Conservation (phyloP, 2,113 vertebrate species). For the Heterotis niloticus region DNA sequence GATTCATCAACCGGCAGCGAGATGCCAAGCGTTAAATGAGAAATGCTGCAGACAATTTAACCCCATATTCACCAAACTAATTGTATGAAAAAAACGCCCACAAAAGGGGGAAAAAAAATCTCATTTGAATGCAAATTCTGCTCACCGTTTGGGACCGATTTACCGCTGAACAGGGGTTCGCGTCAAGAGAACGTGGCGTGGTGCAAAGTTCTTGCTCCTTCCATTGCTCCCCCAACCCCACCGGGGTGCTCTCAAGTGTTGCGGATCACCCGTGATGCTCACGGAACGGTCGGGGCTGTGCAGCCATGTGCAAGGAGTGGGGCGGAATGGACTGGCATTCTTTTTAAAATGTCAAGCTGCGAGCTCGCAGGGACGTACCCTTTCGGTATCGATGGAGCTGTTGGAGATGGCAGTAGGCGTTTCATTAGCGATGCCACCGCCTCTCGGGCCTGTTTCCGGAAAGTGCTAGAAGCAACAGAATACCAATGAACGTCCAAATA, state of each 20-base stretch:
- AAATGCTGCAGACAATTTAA: constrained; percentile 10
- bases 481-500: no score
- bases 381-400: no score
- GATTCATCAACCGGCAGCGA: constrained; percentile 23
- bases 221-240: no score
- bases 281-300: no score
- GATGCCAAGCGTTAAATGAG: constrained; percentile 28
- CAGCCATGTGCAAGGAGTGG: no score
- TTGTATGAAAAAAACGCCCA: neutral
- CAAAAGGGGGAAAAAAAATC: neutral
- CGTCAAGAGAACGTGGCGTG: neutral
- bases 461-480: no score
- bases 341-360: neutral
- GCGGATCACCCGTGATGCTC: no score
- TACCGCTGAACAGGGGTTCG: neutral
- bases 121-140: constrained; percentile 19
- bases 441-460: no score
- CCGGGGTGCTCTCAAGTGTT: no score
- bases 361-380: no score
- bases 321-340: neutral
- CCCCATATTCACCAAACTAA: constrained; percentile 16
- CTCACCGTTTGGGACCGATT: neutral
- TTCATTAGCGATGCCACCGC: no score
- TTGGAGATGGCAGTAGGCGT: no score
- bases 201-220: neutral